Conservation (phyloP, 2,888 invertebrate species). For the Melitaea athalia region DNA sequence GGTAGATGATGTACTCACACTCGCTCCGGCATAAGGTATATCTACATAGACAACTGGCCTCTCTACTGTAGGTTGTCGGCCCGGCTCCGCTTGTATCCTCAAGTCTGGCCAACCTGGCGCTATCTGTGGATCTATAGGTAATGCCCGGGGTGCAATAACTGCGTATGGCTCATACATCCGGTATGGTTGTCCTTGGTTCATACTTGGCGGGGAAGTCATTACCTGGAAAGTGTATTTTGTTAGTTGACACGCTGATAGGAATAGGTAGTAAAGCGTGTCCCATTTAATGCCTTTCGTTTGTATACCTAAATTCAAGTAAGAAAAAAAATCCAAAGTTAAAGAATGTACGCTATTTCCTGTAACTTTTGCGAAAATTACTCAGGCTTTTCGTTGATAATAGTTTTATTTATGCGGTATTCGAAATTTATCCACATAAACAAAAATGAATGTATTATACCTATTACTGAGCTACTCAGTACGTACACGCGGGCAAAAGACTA, state of each 20-base stretch:
- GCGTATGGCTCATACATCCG: conserved; percentile 65
- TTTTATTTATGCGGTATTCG: too few species aligned
- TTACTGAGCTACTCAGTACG: too few species aligned
- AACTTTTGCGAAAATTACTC: too few species aligned
- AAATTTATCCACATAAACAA: too few species aligned
- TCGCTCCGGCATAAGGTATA: neutral
- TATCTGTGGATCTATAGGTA: conserved; percentile 49
- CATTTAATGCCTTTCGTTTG: too few species aligned
- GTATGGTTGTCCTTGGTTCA: conserved; percentile 46
- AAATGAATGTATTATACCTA: too few species aligned
- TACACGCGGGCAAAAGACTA: too few species aligned
- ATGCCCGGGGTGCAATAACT: conserved; percentile 53
- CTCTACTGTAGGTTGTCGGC: neutral
- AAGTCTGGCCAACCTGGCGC: conserved; percentile 56
- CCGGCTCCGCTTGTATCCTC: conserved; percentile 41
- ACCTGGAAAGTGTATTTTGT: conserved; percentile 18
- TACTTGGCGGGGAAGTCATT: conserved; percentile 27
- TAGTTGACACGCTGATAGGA: neutral
- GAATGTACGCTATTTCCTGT: neutral
- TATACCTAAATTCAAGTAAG: too few species aligned
- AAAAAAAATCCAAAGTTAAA: too few species aligned
- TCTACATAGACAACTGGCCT: neutral
- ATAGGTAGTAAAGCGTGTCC: too few species aligned
- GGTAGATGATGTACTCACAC: neutral
- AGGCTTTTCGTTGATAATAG: too few species aligned